Conservation (phyloP, 2,888 invertebrate genomes). For the Teleiodes luculella region DNA sequence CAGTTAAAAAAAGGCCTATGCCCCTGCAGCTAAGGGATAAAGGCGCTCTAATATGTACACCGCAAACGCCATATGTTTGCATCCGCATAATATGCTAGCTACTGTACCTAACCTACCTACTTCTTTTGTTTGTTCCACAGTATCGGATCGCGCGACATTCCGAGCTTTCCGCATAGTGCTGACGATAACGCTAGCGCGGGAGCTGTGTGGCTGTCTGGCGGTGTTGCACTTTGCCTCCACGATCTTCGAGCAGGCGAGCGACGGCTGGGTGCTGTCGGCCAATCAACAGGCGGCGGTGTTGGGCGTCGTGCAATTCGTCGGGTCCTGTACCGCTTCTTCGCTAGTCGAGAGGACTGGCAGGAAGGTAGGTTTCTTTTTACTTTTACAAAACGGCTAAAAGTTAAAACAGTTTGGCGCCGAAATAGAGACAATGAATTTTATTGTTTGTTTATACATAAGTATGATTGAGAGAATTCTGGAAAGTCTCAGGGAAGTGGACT, state of each 20-base stretch:
- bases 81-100: too few relatives aligned
- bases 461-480: too few relatives aligned
- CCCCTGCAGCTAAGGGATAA: too few relatives aligned
- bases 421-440: too few relatives aligned
- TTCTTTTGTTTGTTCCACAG: slow-evolving; percentile 21
- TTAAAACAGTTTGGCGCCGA: background rate
- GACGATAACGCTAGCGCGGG: slow-evolving; percentile 61
- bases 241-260: slow-evolving; percentile 64
- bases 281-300: slow-evolving; percentile 65
- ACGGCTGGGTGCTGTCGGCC: slow-evolving; percentile 50
- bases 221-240: slow-evolving; percentile 68
- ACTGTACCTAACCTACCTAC: background rate
- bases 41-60: too few relatives aligned
- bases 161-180: slow-evolving; percentile 77
- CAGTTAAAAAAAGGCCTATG: too few relatives aligned
- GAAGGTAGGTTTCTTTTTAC: slow-evolving; percentile 56
- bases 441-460: too few relatives aligned
- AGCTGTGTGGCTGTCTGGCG: slow-evolving; percentile 68
- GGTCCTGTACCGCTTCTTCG: slow-evolving; percentile 61
- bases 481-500: too few relatives aligned
- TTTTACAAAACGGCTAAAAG: too few relatives aligned
- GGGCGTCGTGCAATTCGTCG: slow-evolving; percentile 60
- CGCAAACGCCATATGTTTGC: too few relatives aligned
- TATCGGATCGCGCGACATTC: slow-evolving; percentile 58
- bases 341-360: slow-evolving; percentile 65